A percentile compares a stretch with the other conserved stretches of the same genome.
These are phyloP conservation scores for Strix uralensis DNA, from an alignment of 2,113 vertebrate genomes.

Conservation along the genomic window DNA sequence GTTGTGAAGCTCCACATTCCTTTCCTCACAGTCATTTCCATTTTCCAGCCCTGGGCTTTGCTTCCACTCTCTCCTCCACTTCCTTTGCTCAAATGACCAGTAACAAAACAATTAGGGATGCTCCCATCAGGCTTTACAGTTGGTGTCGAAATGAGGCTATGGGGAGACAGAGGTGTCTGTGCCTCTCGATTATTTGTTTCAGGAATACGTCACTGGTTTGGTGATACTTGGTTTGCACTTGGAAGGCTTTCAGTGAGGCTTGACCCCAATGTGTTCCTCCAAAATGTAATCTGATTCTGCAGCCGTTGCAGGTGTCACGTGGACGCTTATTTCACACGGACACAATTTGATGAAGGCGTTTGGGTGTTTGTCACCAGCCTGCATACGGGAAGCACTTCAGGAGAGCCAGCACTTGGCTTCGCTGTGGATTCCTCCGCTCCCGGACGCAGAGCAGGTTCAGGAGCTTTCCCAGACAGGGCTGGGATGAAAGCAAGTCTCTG, in stretches of 20 bases:
- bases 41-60: slow-evolving; percentile 25
- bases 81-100: slow-evolving; percentile 23
- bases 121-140: neutral
- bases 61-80: neutral
- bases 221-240: neutral
- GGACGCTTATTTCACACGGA: rapidly evolving
- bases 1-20: slow-evolving; percentile 31
- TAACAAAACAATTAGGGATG: neutral
- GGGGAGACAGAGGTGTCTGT: neutral
- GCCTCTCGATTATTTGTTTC: neutral
- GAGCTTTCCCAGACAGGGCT: slow-evolving; percentile 41
- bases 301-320: neutral
- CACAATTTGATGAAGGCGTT: neutral
- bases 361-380: neutral
- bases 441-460: neutral
- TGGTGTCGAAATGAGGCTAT: rapidly evolving
- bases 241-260: neutral
- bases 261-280: neutral
- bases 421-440: neutral
- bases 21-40: slow-evolving; percentile 54
- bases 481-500: neutral
- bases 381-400: neutral
- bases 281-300: neutral
- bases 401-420: neutral
- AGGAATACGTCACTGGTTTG: neutral